Evolutionary conservation across 2,113 vertebrate species (phyloP).

Genomic region (Caranx ignobilis): DNA sequence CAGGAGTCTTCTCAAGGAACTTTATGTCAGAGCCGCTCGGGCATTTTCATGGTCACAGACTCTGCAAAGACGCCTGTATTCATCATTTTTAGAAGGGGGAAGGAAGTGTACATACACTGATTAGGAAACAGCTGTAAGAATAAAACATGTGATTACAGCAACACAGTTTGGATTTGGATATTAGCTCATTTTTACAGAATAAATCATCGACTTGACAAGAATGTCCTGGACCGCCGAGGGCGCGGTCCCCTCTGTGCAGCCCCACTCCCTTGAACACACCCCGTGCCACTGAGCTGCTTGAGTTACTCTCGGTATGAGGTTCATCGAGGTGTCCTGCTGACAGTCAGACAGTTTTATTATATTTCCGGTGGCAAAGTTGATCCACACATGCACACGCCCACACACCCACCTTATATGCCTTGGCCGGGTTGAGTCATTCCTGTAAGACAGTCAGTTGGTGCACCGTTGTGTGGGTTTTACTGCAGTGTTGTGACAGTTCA

Average conservation of each 20-base stretch:
- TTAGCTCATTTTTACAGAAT: background rate
- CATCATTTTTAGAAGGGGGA: background rate
- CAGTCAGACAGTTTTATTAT: constrained; percentile 2
- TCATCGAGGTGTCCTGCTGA: constrained; percentile 21
- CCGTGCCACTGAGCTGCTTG: constrained; percentile 5
- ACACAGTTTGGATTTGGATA: background rate
- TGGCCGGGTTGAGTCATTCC: background rate
- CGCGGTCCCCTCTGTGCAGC: background rate
- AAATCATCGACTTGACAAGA: constrained; percentile 9
- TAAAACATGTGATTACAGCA: background rate
- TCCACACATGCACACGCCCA: background rate
- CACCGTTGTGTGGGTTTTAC: background rate
- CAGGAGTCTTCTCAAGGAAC: constrained; percentile 8
- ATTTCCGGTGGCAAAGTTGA: constrained; percentile 8
- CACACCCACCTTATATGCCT: background rate
- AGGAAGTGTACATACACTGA: background rate
- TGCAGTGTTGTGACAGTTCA: constrained; percentile 1
- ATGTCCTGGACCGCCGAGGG: background rate
- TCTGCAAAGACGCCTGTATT: too few species aligned
- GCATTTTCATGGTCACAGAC: background rate
- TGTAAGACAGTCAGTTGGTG: constrained; percentile 3
- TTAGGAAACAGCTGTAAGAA: background rate
- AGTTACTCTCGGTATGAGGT: constrained; percentile 52
- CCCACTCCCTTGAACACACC: constrained; percentile 24
- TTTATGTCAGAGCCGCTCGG: constrained; percentile 3